Base-by-base conservation (phyloP, 2,113 vertebrate genomes). In the Vanacampus margaritifer region DNA sequence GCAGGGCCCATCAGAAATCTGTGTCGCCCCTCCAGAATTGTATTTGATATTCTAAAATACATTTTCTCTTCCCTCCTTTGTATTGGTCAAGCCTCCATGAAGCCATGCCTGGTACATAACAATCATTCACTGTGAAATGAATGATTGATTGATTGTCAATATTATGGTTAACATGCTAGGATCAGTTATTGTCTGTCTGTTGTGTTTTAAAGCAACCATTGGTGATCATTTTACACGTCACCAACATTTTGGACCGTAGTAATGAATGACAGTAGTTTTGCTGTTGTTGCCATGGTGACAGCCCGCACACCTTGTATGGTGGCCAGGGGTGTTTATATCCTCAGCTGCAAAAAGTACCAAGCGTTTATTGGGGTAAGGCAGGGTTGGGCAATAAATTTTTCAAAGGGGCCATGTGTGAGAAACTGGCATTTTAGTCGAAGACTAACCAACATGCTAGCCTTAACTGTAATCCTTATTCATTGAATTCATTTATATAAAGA, bases 111-210 rank as follows among this genome's bases (percentile, higher is more conserved):
- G n/a, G n/a, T n/a, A n/a, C 51, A 66, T 67, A 76, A 75, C 78
- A 58, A 39, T 84, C 64, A 76, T 78, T 83, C 62, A 13, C 17
- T 39, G 24, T 48, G 50, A 64, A 36, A 81, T 86, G 64, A 87
- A 84, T 79, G 80, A 79, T 64, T 79, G 79, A 79, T n/a, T n/a
- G n/a, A n/a, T 64, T 16, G 69, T 61, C 24, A 43, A 61, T 72
- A 68, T 65, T 35, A 61, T 57, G 68, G 57, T 79, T 74, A 72
- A 16, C 64, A 50, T 77, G 64, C 62, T 73, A 57, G 26, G 26
- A 57, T 32, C 26, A 32, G 54, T 57, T 26, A 19, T 56, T 56
- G 54, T 17, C 14, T 26, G 12, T 54, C 23, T n/a, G 45, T 46
- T 46, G 17, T 46, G 45, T 51, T 51, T 51, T 16, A 28, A 54